phyloP scores from a whole-genome alignment of 1,140 invertebrate genomes.

The Drosophila lacertosa region DNA sequence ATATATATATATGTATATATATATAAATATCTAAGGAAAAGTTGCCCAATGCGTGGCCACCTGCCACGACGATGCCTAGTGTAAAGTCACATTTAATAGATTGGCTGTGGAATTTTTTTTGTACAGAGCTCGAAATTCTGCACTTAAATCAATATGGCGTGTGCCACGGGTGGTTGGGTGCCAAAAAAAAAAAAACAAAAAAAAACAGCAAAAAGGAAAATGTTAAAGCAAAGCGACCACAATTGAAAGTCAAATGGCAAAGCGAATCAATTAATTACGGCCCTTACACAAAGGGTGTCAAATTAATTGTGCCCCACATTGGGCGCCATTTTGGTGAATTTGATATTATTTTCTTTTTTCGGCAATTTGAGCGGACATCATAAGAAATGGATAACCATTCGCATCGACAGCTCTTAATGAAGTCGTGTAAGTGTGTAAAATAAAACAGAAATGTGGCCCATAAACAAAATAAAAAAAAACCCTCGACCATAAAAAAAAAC shows the following conservation, averaged over 20 bases:
- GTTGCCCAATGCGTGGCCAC: not conserved
- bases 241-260: slow-evolving; percentile 10
- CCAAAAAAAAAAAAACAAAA: no score
- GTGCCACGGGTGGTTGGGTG: slow-evolving; percentile 4
- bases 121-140: not conserved
- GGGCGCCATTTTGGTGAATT: slow-evolving; percentile 16
- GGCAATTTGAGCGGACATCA: slow-evolving; percentile 1
- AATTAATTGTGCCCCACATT: slow-evolving; percentile 19
- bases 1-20: no score
- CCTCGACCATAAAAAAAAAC: not conserved
- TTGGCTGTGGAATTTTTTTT: not conserved
- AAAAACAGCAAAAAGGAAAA: no score
- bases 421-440: slow-evolving; percentile 15
- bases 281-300: not conserved
- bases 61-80: not conserved
- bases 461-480: slow-evolving; percentile 13
- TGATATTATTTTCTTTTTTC: slow-evolving; percentile 23
- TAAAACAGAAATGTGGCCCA: slow-evolving; percentile 6
- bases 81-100: slow-evolving; percentile 24
- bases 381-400: slow-evolving; percentile 5
- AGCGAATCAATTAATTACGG: slow-evolving; percentile 19
- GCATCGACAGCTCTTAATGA: slow-evolving; percentile 18
- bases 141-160: slow-evolving; percentile 8
- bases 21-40: no score
- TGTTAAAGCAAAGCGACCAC: not conserved